Evolutionary conservation across 2,113 vertebrate species (phyloP), one percentile per base, ranked within the genome.

Genomic region (Callospermophilus lateralis): DNA sequence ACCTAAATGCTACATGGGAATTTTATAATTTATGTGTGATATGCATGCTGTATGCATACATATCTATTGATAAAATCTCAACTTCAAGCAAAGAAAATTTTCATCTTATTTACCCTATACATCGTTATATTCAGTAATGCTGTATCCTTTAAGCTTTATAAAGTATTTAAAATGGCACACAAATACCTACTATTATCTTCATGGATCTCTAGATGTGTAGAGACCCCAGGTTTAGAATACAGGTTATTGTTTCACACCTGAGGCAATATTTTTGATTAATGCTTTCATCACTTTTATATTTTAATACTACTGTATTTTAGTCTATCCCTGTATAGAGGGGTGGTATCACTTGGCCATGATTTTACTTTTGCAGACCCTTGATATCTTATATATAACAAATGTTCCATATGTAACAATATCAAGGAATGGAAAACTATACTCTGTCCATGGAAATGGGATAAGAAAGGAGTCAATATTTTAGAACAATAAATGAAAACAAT

Each of bases 1-100:
- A 48, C 22, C 68, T 39, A n/a, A n/a, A 32, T 63, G 42, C 12
- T 37, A 37, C 20, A 42, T 16, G 17, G 22, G 4, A 34, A 79
- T 65, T 80, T 89, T 67, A 48, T 72, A 30, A 96, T 58, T 78
- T 84, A 73, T 70, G 73, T 53, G 28, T 68, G 39, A 58, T 10
- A 70, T 53, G 4, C 65, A 19, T 87, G 3, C 9, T 37, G 63
- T 68, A 8, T 77, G 34, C 7, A 30, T 2, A 81, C 53, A n/a
- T 24, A 83, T 92, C 72, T 55, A 74, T 84, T 84, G 32, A 94
- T 89, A 89, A 92, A 84, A 78, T 88, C 22, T 61, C 12, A 28
- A 22, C 1, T 51, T 51, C 10, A 51, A 92, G n/a, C 6, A 90
- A 79, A 78, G 10, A 72, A 48, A 67, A 67, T 34, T 13, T 8